Percentiles rank a stretch among this genome's conserved stretches.
Evolutionary conservation across 2,888 invertebrate species (phyloP).

Genomic region (Andrena fulva): DNA sequence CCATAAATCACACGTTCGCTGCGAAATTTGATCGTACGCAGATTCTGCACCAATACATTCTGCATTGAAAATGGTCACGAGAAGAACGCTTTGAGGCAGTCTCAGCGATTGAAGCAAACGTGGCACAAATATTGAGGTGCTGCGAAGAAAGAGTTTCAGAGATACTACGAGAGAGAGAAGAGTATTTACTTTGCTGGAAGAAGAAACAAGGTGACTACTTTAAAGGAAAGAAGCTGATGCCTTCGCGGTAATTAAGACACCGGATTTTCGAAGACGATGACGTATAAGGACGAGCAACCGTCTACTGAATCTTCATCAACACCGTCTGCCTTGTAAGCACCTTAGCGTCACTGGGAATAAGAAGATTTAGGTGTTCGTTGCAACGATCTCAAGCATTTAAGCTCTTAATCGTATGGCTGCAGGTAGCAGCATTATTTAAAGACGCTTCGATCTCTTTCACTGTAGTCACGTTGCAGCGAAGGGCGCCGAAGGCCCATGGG

Average conservation of each 20-base stretch:
- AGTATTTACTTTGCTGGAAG: too few species aligned
- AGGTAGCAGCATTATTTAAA: conserved; percentile 43
- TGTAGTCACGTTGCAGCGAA: conserved; percentile 14
- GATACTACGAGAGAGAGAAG: too few species aligned
- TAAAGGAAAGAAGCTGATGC: too few species aligned
- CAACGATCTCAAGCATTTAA: conserved; percentile 59
- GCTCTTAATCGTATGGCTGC: conserved; percentile 53
- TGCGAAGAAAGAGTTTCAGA: too few species aligned
- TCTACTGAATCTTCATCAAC: not conserved
- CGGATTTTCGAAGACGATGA: not conserved
- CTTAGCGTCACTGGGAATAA: conserved; percentile 30
- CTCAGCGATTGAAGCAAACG: too few species aligned
- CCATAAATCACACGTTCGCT: too few species aligned
- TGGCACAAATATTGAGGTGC: too few species aligned
- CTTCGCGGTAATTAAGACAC: not conserved
- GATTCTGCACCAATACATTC: too few species aligned
- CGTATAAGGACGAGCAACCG: not conserved
- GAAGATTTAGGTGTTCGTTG: conserved; percentile 54
- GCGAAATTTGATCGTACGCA: too few species aligned
- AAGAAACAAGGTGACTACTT: too few species aligned
- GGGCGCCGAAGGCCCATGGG: conserved; percentile 21
- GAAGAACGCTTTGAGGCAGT: too few species aligned
- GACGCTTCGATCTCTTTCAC: conserved; percentile 43
- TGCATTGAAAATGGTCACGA: too few species aligned
- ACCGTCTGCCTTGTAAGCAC: conserved; percentile 8